Conservation (phyloP, 2,797 vertebrate genomes). For the Anguilla obscura region DNA sequence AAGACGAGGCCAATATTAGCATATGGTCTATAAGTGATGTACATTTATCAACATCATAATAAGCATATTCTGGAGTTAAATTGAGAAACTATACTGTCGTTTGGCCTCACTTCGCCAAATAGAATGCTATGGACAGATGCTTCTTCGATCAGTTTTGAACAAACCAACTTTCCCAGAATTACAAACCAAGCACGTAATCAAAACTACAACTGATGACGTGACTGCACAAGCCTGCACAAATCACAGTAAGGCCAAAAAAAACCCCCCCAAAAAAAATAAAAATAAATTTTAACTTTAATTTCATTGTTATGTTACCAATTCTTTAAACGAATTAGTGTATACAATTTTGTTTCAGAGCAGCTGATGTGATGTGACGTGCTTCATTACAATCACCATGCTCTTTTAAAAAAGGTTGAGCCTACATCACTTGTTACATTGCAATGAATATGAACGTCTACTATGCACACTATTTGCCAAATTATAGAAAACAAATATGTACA, state of each 20-base stretch:
- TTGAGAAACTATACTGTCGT: not conserved
- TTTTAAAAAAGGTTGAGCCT: not conserved
- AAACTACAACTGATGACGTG: not conserved
- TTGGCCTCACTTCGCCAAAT: not conserved
- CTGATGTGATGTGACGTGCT: not conserved
- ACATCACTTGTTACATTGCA: not conserved
- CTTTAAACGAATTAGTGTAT: not conserved
- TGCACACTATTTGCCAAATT: not conserved
- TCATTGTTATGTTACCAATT: not conserved
- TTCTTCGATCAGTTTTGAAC: not conserved
- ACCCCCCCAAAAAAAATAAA: too few relatives aligned
- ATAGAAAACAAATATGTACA: not conserved
- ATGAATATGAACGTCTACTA: not conserved
- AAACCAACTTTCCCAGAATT: not conserved
- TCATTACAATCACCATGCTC: not conserved
- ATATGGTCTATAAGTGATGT: not conserved
- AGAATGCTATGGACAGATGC: not conserved
- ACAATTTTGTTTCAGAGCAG: not conserved
- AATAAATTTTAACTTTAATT: not conserved
- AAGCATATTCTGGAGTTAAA: not conserved
- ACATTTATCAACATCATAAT: not conserved
- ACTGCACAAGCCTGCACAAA: not conserved
- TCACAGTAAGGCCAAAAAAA: not conserved
- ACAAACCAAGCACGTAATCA: not conserved
- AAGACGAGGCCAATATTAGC: not conserved